Evolutionary conservation across 2,797 vertebrate genomes (phyloP).

Genomic region (Gymnothorax reevesii): DNA sequence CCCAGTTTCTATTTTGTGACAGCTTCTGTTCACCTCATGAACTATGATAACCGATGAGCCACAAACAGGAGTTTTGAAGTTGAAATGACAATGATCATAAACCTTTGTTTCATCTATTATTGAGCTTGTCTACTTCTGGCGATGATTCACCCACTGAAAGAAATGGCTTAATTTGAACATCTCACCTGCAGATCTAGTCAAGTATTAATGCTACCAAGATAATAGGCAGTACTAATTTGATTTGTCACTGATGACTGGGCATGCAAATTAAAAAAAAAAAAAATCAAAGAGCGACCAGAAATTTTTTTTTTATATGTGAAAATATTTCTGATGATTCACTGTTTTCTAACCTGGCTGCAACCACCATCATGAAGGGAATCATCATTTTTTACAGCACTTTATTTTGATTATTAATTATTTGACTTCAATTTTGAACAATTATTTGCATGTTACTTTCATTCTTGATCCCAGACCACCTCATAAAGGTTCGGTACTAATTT

Average conservation of each 20-base stretch:
- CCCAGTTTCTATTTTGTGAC: neutral
- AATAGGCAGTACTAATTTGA: neutral
- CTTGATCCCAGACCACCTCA: neutral
- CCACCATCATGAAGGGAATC: too few species aligned
- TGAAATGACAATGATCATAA: neutral
- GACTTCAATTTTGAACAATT: too few species aligned
- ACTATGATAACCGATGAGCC: neutral
- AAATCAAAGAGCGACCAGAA: neutral
- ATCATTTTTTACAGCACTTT: too few species aligned
- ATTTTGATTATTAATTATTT: too few species aligned
- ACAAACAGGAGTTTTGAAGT: neutral
- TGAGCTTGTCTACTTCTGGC: neutral
- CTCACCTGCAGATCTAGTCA: neutral
- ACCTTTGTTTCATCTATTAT: neutral
- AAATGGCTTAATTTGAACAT: neutral
- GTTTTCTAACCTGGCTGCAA: too few species aligned
- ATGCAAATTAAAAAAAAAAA: neutral
- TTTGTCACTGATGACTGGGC: neutral
- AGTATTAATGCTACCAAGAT: neutral
- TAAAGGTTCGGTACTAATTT: neutral
- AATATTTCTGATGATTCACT: neutral
- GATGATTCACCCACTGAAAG: neutral
- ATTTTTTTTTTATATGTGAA: neutral
- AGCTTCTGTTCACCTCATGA: neutral
- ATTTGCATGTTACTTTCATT: neutral